These are phyloP conservation scores for Esperia sulphurella DNA, from an alignment of 2,888 invertebrate genomes.

Conservation along the genomic window DNA sequence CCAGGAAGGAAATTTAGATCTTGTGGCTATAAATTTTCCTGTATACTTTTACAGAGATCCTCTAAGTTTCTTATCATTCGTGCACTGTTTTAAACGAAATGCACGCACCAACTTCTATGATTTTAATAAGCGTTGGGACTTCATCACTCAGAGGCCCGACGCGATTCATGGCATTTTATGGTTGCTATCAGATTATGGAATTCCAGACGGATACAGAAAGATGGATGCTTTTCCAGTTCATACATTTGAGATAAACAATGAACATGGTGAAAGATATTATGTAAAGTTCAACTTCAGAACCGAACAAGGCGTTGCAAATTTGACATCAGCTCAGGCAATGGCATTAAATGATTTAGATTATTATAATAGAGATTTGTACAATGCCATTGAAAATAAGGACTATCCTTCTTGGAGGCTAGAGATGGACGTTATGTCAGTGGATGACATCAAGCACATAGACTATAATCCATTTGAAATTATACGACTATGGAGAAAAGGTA, in stretches of 20 bases:
- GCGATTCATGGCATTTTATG: conserved; percentile 86
- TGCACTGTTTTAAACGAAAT: conserved; percentile 94
- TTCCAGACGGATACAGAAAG: conserved; percentile 91
- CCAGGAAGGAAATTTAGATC: conserved; percentile 92
- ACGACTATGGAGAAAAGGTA: conserved; percentile 52
- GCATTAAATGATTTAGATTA: conserved; percentile 90
- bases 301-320: conserved; percentile 89
- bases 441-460: conserved; percentile 35
- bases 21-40: conserved; percentile 91
- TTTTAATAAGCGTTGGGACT: conserved; percentile 93
- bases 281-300: conserved; percentile 95
- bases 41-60: conserved; percentile 94
- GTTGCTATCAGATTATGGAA: conserved; percentile 90
- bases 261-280: conserved; percentile 82
- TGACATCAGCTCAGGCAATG: conserved; percentile 81
- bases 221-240: conserved; percentile 96
- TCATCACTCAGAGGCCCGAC: conserved; percentile 88
- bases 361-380: conserved; percentile 87
- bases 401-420: conserved; percentile 54
- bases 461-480: conserved; percentile 58
- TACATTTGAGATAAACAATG: conserved; percentile 92
- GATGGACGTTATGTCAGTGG: conserved; percentile 44
- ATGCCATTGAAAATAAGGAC: conserved; percentile 86
- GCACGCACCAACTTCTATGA: conserved; percentile 91
- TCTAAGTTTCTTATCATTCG: conserved; percentile 88